phyloP scores from a whole-genome alignment of 2,888 invertebrate genomes.

The Drosophila differens region DNA sequence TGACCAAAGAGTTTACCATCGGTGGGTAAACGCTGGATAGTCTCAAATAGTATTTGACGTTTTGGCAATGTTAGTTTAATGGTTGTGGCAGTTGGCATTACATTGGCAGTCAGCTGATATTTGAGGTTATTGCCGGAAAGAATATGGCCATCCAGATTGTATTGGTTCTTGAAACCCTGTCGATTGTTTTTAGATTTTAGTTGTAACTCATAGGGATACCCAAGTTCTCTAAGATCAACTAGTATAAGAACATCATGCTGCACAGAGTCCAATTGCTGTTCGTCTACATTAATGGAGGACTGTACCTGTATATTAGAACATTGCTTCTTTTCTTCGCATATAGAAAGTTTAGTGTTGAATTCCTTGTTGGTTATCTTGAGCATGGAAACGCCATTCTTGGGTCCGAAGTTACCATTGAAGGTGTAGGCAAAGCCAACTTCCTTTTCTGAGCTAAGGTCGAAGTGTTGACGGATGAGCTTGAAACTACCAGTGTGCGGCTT shows the following conservation, averaged over 20 bases:
- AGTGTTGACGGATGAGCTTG: constrained; percentile 89
- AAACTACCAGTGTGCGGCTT: constrained; percentile 90
- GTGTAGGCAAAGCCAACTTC: constrained; percentile 89
- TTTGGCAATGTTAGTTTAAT: constrained; percentile 89
- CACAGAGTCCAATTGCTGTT: constrained; percentile 82
- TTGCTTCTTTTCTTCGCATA: constrained; percentile 92
- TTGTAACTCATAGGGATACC: constrained; percentile 91
- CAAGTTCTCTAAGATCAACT: constrained; percentile 90
- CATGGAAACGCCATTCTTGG: constrained; percentile 89
- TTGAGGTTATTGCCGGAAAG: constrained; percentile 89
- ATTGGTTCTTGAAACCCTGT: constrained; percentile 87
- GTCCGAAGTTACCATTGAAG: constrained; percentile 89
- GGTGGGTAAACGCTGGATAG: constrained; percentile 86
- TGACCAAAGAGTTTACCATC: constrained; percentile 86
- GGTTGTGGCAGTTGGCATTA: constrained; percentile 88
- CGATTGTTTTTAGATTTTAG: constrained; percentile 88
- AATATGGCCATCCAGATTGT: constrained; percentile 90
- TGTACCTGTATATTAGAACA: constrained; percentile 89
- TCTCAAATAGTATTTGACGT: constrained; percentile 89
- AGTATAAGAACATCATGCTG: constrained; percentile 89
- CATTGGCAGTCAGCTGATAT: constrained; percentile 89
- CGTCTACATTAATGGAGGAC: constrained; percentile 72
- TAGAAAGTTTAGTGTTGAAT: constrained; percentile 89
- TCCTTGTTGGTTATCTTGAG: constrained; percentile 90
- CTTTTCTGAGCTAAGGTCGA: constrained; percentile 87